These are phyloP conservation scores for Stramonita haemastoma DNA, from an alignment of 2,888 invertebrate species.

Conservation along the genomic window DNA sequence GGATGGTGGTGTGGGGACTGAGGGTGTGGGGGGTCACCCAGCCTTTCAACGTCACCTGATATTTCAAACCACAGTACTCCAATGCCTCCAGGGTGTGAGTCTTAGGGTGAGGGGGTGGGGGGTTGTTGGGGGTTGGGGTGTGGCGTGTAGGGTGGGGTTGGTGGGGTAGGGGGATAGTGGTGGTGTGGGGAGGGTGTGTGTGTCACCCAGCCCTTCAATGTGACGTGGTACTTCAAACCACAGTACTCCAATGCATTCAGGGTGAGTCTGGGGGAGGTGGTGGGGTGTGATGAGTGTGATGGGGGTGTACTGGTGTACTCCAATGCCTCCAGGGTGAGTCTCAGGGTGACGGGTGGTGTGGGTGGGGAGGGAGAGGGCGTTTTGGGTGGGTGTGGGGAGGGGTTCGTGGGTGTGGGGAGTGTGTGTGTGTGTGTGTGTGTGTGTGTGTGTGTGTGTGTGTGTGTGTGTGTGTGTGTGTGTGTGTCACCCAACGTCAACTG, in stretches of 20 bases:
- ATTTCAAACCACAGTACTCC: slow-evolving; percentile 43
- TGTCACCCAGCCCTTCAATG: background rate
- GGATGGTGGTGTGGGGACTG: background rate
- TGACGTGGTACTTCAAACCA: background rate
- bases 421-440: too few relatives aligned
- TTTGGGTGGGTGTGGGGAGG: too few relatives aligned
- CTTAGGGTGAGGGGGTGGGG: too few relatives aligned
- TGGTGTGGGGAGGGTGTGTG: background rate
- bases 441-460: too few relatives aligned
- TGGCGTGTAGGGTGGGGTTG: too few relatives aligned
- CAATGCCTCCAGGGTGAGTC: background rate
- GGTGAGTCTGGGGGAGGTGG: too few relatives aligned
- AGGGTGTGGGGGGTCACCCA: slow-evolving; percentile 26
- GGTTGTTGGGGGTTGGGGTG: too few relatives aligned
- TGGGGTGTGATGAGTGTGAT: too few relatives aligned
- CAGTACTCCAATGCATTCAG: background rate
- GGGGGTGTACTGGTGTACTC: background rate
- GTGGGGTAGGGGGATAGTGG: background rate
- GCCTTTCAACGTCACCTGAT: slow-evolving; percentile 50
- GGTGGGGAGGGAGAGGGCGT: too few relatives aligned
- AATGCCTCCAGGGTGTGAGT: background rate
- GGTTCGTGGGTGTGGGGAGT: too few relatives aligned
- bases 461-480: too few relatives aligned
- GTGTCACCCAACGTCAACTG: slow-evolving; percentile 47
- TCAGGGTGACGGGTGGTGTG: too few relatives aligned